Percentiles rank a stretch among this genome's conserved stretches.
phyloP scores from a whole-genome alignment of 2,888 invertebrate species.

The Synergus laeviventris region DNA sequence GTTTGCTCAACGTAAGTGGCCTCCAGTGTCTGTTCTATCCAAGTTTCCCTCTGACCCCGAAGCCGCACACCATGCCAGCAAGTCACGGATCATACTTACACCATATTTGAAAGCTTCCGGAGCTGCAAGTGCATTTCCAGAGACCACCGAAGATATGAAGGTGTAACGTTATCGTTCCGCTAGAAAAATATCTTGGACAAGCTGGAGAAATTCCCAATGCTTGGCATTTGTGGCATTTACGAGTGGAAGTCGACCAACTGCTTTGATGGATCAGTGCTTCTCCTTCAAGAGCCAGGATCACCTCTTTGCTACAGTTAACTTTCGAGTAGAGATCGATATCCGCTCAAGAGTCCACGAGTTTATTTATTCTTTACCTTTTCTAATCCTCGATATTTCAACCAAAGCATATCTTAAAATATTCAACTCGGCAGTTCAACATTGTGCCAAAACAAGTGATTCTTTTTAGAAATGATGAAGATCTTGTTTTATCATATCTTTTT shows the following conservation, averaged over 20 bases:
- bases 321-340: conserved; percentile 40
- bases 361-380: conserved; percentile 47
- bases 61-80: conserved; percentile 45
- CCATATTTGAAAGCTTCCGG: conserved; percentile 50
- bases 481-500: no score
- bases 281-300: conserved; percentile 50
- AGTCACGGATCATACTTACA: conserved; percentile 58
- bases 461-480: no score
- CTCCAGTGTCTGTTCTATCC: conserved; percentile 63
- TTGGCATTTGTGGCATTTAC: conserved; percentile 48
- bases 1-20: conserved; percentile 72
- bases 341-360: conserved; percentile 42
- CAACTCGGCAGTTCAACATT: background rate
- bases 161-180: conserved; percentile 59
- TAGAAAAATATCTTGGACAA: conserved; percentile 56
- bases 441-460: background rate
- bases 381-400: conserved; percentile 7
- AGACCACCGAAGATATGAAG: conserved; percentile 46
- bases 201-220: conserved; percentile 44
- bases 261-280: conserved; percentile 52
- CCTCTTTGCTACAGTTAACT: conserved; percentile 48
- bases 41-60: conserved; percentile 51
- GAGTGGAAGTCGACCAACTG: conserved; percentile 54
- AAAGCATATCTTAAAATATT: background rate
- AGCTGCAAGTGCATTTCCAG: conserved; percentile 57